Conservation (phyloP, 2,113 vertebrate species). For the Pao palembangensis region DNA sequence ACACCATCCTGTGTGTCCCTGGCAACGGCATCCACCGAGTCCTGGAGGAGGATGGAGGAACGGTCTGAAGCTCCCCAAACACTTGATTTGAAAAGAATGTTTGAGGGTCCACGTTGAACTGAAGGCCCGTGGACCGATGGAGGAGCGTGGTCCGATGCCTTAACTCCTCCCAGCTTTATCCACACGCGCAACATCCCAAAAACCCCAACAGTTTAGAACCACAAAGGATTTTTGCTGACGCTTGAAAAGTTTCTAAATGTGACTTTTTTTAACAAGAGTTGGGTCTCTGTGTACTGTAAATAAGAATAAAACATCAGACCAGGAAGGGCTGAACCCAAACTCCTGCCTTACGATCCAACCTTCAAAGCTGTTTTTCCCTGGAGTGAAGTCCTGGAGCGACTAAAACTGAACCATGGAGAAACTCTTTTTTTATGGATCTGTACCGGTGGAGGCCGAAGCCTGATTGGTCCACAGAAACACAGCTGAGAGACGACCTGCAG, state of each 20-base stretch:
- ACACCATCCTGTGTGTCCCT: slow-evolving; percentile 76
- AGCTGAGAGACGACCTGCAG: neutral
- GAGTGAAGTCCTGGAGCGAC: too few species aligned
- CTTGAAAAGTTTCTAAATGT: neutral
- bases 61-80: slow-evolving; percentile 19
- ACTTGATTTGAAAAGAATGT: slow-evolving; percentile 7
- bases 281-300: neutral
- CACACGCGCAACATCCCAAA: slow-evolving; percentile 16
- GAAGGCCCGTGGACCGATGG: neutral
- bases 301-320: neutral
- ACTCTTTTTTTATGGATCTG: too few species aligned
- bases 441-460: neutral
- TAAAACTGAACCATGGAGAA: neutral
- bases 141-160: slow-evolving; percentile 20
- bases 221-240: neutral
- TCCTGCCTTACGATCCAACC: slow-evolving; percentile 49
- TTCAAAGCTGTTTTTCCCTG: too few species aligned
- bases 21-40: slow-evolving; percentile 89
- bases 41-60: slow-evolving; percentile 81
- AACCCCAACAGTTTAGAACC: slow-evolving; percentile 11
- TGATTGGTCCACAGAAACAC: neutral
- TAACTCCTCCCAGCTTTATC: slow-evolving; percentile 39
- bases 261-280: neutral
- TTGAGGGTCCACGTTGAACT: neutral
- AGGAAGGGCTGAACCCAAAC: slow-evolving; percentile 41